Base-by-base conservation (phyloP, 1,140 invertebrate genomes). In the Drosophila teissieri region DNA sequence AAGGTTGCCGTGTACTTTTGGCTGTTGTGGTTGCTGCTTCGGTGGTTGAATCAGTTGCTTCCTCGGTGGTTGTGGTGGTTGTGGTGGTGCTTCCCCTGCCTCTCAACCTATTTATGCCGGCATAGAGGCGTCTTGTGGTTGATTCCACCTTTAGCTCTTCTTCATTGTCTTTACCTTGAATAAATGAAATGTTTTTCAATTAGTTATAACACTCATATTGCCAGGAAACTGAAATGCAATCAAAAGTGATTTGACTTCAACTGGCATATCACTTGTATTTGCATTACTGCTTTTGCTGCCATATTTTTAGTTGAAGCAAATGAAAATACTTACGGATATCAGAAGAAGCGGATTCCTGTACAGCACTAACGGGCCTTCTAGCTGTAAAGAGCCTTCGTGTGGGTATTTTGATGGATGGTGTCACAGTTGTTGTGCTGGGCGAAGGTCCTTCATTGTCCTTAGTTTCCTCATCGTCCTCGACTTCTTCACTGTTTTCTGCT, bases 1-100 rank as follows among this genome's bases (percentile, higher is more conserved):
- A 73, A 2, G 69, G 68, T 6, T 73, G 68, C 11, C 68, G 34
- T 3, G 51, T 70, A 44, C 46, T 39, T 17, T 24, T 24, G 24
- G 11, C 27, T 10, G 54, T 39, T 19, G 24, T 17, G 15, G 11
- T 34, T 31, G 39, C 6, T 4, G 39, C 5, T 12, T 58, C 53
- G n/a, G 53, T 72, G 17, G 54, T 4, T 10, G 61, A 52, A 10
- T 58, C 52, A 27, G 37, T 51, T 2, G 24, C 22, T 22, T 27
- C n/a, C 8, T 51, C 39, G 3, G 51, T 37, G 1, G 70, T 52
- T 2, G 34, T 63, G 37, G 44, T 37, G 1, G 70, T 52, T 2
- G 34, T 63, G 37, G 44, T 58, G 4, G 44, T 65, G 61, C 45
- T 68, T 27, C 55, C 51, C 17, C 56, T 51, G 12, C 53, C 37